Percentiles rank a stretch among this genome's conserved stretches.
Evolutionary conservation across 2,888 invertebrate genomes (phyloP).

Genomic region (Aleiodes alternator): DNA sequence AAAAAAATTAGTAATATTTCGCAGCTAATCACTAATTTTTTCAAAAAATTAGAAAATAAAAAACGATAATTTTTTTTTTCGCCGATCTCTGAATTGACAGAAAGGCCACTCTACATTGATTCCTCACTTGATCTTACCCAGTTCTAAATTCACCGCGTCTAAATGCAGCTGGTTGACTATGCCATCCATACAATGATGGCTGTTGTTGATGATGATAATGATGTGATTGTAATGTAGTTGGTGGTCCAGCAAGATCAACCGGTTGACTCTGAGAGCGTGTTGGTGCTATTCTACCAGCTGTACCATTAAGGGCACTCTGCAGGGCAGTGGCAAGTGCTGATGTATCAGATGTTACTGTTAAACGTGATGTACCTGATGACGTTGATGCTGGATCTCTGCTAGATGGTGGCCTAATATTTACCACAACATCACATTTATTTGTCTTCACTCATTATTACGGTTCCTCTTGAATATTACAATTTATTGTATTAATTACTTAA

Average conservation of each 20-base stretch:
- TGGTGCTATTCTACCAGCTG: constrained; percentile 63
- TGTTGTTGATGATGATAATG: constrained; percentile 51
- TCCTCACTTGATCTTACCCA: constrained; percentile 61
- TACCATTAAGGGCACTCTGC: constrained; percentile 68
- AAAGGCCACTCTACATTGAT: neutral
- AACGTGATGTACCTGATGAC: constrained; percentile 69
- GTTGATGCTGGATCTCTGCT: constrained; percentile 68
- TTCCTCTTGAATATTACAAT: neutral
- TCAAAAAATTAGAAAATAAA: too few relatives aligned
- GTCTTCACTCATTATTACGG: neutral
- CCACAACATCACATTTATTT: constrained; percentile 6
- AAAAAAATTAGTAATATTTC: too few relatives aligned
- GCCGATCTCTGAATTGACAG: neutral
- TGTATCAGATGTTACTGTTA: constrained; percentile 71
- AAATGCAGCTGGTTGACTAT: constrained; percentile 72
- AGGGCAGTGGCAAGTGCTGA: constrained; percentile 69
- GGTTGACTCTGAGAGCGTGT: constrained; percentile 77
- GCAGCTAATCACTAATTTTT: too few relatives aligned
- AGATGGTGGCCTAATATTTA: constrained; percentile 64
- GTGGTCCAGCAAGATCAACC: constrained; percentile 72
- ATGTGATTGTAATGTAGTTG: constrained; percentile 53
- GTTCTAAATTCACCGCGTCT: constrained; percentile 71
- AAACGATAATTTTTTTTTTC: too few relatives aligned
- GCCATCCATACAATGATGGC: constrained; percentile 67
- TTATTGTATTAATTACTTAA: neutral